A percentile compares a stretch with the other conserved stretches of the same genome.
These are phyloP conservation scores for Lottia gigantea DNA, from an alignment of 2,888 invertebrate genomes.

Conservation along the genomic window DNA sequence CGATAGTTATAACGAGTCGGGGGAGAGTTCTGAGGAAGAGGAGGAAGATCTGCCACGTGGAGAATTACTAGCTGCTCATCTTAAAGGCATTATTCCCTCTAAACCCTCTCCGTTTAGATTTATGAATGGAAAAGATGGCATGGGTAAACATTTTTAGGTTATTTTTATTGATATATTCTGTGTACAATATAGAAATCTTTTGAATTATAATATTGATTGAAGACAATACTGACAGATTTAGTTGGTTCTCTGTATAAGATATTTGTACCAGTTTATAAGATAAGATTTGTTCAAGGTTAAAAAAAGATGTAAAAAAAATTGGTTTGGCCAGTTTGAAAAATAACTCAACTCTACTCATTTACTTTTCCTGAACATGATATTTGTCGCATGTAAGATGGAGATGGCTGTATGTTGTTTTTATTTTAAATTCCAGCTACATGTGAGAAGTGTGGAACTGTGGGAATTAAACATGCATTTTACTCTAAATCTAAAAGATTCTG, in stretches of 20 bases:
- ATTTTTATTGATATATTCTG: no score
- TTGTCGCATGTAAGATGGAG: no score
- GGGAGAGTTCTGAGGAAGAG: constrained; percentile 44
- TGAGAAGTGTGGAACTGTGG: constrained; percentile 86
- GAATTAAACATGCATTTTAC: constrained; percentile 87
- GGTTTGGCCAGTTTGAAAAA: no score
- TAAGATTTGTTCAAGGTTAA: no score
- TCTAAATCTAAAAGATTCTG: constrained; percentile 85
- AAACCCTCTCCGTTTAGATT: constrained; percentile 46
- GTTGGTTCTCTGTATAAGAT: no score
- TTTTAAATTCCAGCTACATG: constrained; percentile 77
- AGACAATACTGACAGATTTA: no score
- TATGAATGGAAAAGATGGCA: constrained; percentile 62
- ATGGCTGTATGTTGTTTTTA: background rate
- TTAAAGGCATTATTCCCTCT: background rate
- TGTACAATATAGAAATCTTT: no score
- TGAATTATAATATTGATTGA: no score
- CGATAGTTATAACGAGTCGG: constrained; percentile 56
- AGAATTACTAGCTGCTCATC: constrained; percentile 25
- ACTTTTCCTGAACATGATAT: no score
- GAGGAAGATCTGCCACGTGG: constrained; percentile 39
- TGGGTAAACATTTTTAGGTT: constrained; percentile 46
- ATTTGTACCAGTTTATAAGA: no score
- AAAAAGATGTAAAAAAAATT: no score
- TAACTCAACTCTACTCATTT: no score